Conservation (phyloP, 2,888 invertebrate genomes). For the Ischnura elegans region DNA sequence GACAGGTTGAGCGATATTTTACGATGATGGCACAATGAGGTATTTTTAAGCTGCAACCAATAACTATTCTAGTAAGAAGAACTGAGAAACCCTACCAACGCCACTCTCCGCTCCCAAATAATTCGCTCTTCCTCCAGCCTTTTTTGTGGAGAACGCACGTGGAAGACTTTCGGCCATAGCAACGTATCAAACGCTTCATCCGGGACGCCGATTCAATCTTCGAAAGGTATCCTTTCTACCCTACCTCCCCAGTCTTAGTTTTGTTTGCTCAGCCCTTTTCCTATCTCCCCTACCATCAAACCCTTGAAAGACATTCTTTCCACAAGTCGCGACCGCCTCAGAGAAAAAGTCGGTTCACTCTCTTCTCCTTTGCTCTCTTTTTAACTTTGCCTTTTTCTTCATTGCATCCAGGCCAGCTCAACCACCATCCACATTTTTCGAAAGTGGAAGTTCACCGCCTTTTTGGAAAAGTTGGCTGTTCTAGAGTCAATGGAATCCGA, state of each 20-base stretch:
- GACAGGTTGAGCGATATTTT: neutral
- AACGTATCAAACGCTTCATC: conserved; percentile 48
- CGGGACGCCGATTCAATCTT: conserved; percentile 50
- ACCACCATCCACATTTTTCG: neutral
- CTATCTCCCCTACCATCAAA: neutral
- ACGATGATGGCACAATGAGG: neutral
- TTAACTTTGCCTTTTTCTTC: neutral
- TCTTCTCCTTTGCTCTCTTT: neutral
- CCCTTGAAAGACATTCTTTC: neutral
- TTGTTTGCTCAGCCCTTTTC: conserved; percentile 55
- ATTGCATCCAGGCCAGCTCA: neutral
- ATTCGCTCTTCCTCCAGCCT: neutral
- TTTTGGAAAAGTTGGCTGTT: too few relatives aligned
- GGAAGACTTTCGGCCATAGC: neutral
- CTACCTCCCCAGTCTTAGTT: neutral
- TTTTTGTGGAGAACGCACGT: neutral
- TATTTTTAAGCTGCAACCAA: neutral
- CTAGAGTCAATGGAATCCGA: too few relatives aligned
- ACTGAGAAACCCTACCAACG: neutral
- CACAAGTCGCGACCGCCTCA: neutral
- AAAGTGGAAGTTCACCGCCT: too few relatives aligned
- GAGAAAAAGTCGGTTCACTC: neutral
- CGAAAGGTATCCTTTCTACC: conserved; percentile 14
- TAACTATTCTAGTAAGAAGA: neutral
- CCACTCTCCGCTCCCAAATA: neutral